These are phyloP conservation scores for Hyles vespertilio DNA, from an alignment of 1,140 invertebrate genomes.

Conservation along the genomic window DNA sequence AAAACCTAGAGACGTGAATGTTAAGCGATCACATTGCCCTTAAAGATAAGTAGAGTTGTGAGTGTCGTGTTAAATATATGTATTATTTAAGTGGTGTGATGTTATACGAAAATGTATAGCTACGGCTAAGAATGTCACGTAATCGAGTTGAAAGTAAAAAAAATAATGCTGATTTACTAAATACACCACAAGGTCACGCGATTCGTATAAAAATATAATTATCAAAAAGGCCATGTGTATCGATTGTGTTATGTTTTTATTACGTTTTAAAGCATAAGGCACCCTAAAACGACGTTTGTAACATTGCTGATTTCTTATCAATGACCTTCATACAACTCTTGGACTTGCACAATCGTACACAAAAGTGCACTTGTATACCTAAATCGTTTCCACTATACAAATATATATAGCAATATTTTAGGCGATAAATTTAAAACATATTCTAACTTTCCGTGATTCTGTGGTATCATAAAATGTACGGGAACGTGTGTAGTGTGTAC, in stretches of 20 bases:
- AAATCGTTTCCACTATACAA: neutral
- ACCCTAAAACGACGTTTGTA: constrained; percentile 30
- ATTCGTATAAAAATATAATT: constrained; percentile 1
- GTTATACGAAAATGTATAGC: too few relatives aligned
- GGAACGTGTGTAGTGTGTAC: too few relatives aligned
- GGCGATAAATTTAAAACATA: neutral
- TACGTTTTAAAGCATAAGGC: constrained; percentile 26
- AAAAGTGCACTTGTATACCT: constrained; percentile 16
- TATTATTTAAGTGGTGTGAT: too few relatives aligned
- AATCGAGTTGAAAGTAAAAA: neutral
- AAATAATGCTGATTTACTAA: neutral
- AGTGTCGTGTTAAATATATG: too few relatives aligned
- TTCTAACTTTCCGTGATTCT: too few relatives aligned
- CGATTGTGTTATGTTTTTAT: constrained; percentile 28
- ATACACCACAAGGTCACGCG: constrained; percentile 1
- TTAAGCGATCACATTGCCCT: too few relatives aligned
- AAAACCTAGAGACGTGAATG: too few relatives aligned
- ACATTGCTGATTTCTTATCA: constrained; percentile 59
- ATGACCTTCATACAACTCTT: constrained; percentile 52
- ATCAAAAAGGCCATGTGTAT: neutral
- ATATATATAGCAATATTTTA: neutral
- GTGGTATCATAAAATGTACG: too few relatives aligned
- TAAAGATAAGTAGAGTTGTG: too few relatives aligned
- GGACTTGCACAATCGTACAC: constrained; percentile 32
- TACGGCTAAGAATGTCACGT: too few relatives aligned